These are phyloP conservation scores for Halcyon smyrnensis DNA, from an alignment of 2,797 vertebrate genomes.

Conservation along the genomic window DNA sequence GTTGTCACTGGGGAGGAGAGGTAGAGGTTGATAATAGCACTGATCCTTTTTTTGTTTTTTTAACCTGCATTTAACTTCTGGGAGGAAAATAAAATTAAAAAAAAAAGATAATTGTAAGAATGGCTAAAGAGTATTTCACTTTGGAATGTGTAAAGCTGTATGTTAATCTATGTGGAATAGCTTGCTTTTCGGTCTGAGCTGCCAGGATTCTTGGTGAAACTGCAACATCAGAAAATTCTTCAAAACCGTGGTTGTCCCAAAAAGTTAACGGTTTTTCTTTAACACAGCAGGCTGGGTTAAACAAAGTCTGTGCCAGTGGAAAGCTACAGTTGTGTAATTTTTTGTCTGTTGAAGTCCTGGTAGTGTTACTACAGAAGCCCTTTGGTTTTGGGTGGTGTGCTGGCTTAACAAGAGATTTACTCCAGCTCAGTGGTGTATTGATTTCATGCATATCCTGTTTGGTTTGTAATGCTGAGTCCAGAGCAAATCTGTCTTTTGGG, in stretches of 20 bases:
- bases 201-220: conserved; percentile 27
- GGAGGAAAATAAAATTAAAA: fast-evolving
- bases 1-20: background rate
- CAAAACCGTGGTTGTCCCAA: background rate
- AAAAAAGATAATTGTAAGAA: background rate
- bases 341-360: background rate
- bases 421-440: conserved; percentile 53
- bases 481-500: conserved; percentile 45
- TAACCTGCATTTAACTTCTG: background rate
- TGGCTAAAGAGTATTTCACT: background rate
- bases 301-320: conserved; percentile 40
- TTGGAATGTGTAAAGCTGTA: background rate
- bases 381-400: conserved; percentile 33
- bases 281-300: conserved; percentile 18
- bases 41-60: background rate
- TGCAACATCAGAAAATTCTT: conserved; percentile 20
- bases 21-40: background rate
- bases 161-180: background rate
- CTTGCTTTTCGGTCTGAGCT: conserved; percentile 21
- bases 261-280: background rate
- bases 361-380: background rate
- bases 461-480: conserved; percentile 53
- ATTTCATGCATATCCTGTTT: conserved; percentile 66
- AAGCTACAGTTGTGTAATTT: conserved; percentile 39
- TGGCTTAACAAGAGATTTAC: conserved; percentile 51